These are phyloP conservation scores for Eudemis profundana DNA, from an alignment of 2,888 invertebrate species.

Conservation along the genomic window DNA sequence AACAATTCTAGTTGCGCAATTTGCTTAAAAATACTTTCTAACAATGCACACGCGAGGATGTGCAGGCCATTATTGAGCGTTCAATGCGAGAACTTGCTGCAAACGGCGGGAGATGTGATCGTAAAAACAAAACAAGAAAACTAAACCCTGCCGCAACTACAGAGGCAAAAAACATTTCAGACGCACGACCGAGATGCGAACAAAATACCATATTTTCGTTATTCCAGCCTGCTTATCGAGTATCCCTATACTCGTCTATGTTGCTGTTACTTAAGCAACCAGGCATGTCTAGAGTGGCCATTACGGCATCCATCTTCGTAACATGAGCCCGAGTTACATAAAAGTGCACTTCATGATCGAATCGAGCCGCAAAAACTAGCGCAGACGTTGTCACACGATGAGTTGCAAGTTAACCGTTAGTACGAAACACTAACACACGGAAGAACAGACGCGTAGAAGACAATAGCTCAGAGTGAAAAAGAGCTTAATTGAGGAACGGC, in stretches of 20 bases:
- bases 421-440: slow-evolving; percentile 54
- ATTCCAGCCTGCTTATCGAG: slow-evolving; percentile 3
- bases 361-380: slow-evolving; percentile 58
- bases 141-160: slow-evolving; percentile 50
- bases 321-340: slow-evolving; percentile 52
- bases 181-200: slow-evolving; percentile 56
- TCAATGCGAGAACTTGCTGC: slow-evolving; percentile 55
- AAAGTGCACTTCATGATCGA: slow-evolving; percentile 59
- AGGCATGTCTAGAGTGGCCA: slow-evolving; percentile 47
- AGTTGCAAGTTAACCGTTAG: slow-evolving; percentile 70
- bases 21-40: slow-evolving; percentile 64
- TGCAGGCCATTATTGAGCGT: slow-evolving; percentile 57
- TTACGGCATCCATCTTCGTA: slow-evolving; percentile 52
- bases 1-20: slow-evolving; percentile 47
- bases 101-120: slow-evolving; percentile 53
- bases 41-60: slow-evolving; percentile 64
- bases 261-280: slow-evolving; percentile 36
- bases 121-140: slow-evolving; percentile 63
- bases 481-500: slow-evolving; percentile 63
- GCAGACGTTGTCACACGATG: slow-evolving; percentile 61
- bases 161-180: slow-evolving; percentile 57
- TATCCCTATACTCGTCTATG: slow-evolving; percentile 18
- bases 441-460: slow-evolving; percentile 60
- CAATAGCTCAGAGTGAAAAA: slow-evolving; percentile 66
- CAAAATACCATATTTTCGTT: slow-evolving; percentile 49